Conservation (phyloP, 2,797 vertebrate species). For the Smutsia temminckii region DNA sequence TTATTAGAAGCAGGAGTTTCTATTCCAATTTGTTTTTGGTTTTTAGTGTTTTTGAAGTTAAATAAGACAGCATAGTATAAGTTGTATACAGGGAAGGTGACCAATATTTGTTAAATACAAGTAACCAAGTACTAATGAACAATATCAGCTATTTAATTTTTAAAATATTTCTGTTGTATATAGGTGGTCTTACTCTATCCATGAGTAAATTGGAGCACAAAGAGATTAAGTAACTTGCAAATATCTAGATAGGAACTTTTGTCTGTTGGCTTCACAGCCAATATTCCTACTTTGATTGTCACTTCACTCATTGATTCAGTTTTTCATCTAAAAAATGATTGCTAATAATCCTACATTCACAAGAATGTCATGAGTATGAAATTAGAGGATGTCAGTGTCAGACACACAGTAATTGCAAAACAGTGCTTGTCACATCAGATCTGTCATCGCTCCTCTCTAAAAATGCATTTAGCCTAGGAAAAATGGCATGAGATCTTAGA, state of each 20-base stretch:
- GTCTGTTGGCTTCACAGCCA: not conserved
- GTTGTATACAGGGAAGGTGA: too few relatives aligned
- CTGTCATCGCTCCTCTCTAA: slow-evolving; percentile 55
- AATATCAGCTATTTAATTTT: not conserved
- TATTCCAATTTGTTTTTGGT: not conserved
- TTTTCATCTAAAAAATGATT: slow-evolving; percentile 69
- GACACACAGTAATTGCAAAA: slow-evolving; percentile 65
- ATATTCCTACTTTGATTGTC: slow-evolving; percentile 1
- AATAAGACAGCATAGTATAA: not conserved
- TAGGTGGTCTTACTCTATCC: not conserved
- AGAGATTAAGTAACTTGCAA: not conserved
- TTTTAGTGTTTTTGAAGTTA: not conserved
- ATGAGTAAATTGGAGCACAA: not conserved
- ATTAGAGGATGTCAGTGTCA: slow-evolving; percentile 53
- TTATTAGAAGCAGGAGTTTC: not conserved
- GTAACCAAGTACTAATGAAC: not conserved
- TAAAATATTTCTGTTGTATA: not conserved
- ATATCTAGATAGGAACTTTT: not conserved
- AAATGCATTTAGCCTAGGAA: slow-evolving; percentile 43
- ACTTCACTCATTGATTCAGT: not conserved
- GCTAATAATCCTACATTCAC: slow-evolving; percentile 52
- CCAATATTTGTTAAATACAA: not conserved
- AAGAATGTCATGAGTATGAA: slow-evolving; percentile 21
- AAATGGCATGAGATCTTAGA: slow-evolving; percentile 53
- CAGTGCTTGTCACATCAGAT: slow-evolving; percentile 70